These are phyloP conservation scores for Pseudobourletiella spinata DNA, from an alignment of 1,140 invertebrate species.

Conservation along the genomic window DNA sequence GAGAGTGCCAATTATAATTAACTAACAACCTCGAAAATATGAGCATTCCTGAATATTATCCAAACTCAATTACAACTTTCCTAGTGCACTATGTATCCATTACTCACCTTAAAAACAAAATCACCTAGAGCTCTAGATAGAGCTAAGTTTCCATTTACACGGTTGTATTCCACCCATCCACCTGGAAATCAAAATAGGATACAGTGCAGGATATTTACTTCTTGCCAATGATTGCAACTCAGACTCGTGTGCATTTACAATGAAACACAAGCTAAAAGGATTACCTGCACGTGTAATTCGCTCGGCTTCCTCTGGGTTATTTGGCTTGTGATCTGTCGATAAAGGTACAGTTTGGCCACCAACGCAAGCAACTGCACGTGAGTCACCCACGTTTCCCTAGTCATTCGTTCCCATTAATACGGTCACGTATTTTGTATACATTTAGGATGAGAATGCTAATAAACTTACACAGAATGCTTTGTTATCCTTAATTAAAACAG, in stretches of 20 bases:
- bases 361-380: constrained; percentile 72
- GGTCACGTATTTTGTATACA: not conserved
- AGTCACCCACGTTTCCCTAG: constrained; percentile 90
- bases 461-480: constrained; percentile 66
- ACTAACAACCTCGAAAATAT: too few species aligned
- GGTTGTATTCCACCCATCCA: constrained; percentile 92
- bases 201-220: too few species aligned
- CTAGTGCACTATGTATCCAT: too few species aligned
- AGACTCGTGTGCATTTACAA: too few species aligned
- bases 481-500: constrained; percentile 71
- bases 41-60: too few species aligned
- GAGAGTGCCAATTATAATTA: too few species aligned
- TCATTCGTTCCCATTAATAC: not conserved
- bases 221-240: too few species aligned
- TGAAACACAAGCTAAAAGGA: constrained; percentile 1
- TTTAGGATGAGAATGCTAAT: constrained; percentile 1
- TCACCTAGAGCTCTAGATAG: constrained; percentile 93
- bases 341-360: constrained; percentile 59
- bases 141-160: constrained; percentile 95
- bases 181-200: too few species aligned
- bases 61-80: too few species aligned
- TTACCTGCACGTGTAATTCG: constrained; percentile 67
- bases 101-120: constrained; percentile 76
- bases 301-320: constrained; percentile 70
- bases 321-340: constrained; percentile 91